phyloP scores from a whole-genome alignment of 2,113 vertebrate species.

The Aptenodytes patagonicus region DNA sequence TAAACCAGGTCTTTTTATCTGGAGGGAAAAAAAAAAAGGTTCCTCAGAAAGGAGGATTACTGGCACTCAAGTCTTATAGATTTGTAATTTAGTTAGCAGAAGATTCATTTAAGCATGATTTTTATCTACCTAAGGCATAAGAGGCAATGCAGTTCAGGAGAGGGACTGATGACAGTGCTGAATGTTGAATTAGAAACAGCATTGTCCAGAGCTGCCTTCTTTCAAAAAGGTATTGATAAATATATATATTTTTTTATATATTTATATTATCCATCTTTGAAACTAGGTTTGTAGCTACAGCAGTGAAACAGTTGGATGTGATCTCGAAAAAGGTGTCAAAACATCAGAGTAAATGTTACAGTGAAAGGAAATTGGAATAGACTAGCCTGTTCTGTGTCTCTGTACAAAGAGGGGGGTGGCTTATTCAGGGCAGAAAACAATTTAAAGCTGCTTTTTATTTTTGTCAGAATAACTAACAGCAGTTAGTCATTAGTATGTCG shows the following conservation, averaged over 20 bases:
- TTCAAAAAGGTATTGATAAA: neutral
- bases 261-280: neutral
- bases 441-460: neutral
- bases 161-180: neutral
- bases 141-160: neutral
- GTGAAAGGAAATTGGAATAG: neutral
- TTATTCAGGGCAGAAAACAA: neutral
- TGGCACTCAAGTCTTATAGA: neutral
- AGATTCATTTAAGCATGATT: neutral
- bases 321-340: neutral
- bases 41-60: neutral
- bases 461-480: neutral
- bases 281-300: neutral
- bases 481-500: neutral
- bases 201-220: neutral
- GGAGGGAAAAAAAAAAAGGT: rapidly evolving
- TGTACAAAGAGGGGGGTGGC: neutral
- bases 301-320: neutral
- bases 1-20: neutral
- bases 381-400: neutral
- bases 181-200: neutral
- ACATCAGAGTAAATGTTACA: neutral
- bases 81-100: neutral
- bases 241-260: neutral
- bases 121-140: neutral